Evolutionary conservation across 2,797 vertebrate species (phyloP), one percentile per base, ranked within the genome.

Genomic region (Acrossocheilus wenchowensis): DNA sequence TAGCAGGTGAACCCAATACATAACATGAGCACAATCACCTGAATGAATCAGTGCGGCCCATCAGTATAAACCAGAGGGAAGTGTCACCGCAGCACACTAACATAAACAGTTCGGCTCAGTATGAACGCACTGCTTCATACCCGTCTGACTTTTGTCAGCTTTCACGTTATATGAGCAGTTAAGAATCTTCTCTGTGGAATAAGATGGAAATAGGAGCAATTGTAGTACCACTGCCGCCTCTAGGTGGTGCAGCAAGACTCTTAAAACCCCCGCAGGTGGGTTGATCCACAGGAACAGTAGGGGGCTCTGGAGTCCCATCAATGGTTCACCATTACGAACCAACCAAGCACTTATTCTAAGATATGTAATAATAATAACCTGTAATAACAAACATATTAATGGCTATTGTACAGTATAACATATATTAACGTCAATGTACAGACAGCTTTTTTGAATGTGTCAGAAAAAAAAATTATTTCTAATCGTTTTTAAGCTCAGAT

Each of bases 361-460:
- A 81, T 81, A 86, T 81, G 78, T 84, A 78, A 75, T 75, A 82
- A 83, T 78, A 84, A 78, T 84, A 85, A 85, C 68, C 78, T 85
- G 60, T 81, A 86, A 86, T 86, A 86, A 86, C 85, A 86, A 86
- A 75, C 54, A 81, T 81, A 86, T 81, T 81, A 86, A 81, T 74
- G 54, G 81, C 86, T 84, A 89, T 86, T 75, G 87, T 81, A 89
- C 69, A 90, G 83, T 81, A 90, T 83, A 89, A 89, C 68, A 81
- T 72, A 82, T 91, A 89, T 89, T 85, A 89, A 85, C 85, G 71
- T 81, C 78, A 95, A 93, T 95, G 94, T 95, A 95, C 92, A 92
- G 92, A 91, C 93, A 92, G 93, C 92, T 93, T 94, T 95, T 95
- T 93, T 95, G 95, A 95, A 93, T 94, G 93, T 94, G 92, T 93